Percentiles rank a stretch among this genome's conserved stretches.
Conservation (phyloP, 2,113 vertebrate genomes). For the Channa maculata region DNA sequence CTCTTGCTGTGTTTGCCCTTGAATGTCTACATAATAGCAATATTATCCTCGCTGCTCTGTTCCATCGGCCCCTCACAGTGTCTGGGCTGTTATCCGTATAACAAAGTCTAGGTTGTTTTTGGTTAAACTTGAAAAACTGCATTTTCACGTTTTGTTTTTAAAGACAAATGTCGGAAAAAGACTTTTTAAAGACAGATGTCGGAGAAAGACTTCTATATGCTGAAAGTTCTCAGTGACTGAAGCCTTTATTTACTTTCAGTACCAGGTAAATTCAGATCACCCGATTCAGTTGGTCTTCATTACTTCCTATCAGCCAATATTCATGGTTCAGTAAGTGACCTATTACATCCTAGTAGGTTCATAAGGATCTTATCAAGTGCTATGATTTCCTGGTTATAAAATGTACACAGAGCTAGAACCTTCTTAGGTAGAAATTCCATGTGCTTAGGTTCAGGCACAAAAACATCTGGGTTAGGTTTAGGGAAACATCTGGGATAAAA, state of each 20-base stretch:
- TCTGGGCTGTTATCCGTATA: constrained; percentile 30
- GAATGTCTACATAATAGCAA: constrained; percentile 24
- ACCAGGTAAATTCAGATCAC: not conserved
- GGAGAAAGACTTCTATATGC: constrained; percentile 1
- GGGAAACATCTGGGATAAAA: too few relatives aligned
- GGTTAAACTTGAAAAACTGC: not conserved
- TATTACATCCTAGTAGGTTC: too few relatives aligned
- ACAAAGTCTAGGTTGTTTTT: constrained; percentile 7
- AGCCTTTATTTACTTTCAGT: not conserved
- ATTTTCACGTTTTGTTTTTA: not conserved
- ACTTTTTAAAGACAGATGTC: not conserved
- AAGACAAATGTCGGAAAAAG: not conserved
- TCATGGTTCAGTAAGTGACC: too few relatives aligned
- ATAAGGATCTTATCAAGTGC: too few relatives aligned
- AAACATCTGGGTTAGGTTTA: too few relatives aligned
- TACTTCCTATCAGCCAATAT: too few relatives aligned
- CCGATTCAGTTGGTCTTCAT: too few relatives aligned
- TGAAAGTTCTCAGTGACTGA: not conserved
- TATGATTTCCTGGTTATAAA: too few relatives aligned
- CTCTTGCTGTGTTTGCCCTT: constrained; percentile 45
- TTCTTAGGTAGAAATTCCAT: too few relatives aligned
- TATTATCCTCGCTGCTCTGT: constrained; percentile 9
- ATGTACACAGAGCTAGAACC: too few relatives aligned
- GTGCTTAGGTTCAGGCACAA: too few relatives aligned
- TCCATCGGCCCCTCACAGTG: constrained; percentile 29